phyloP scores from a whole-genome alignment of 1,140 invertebrate genomes.

The Asobara japonica region DNA sequence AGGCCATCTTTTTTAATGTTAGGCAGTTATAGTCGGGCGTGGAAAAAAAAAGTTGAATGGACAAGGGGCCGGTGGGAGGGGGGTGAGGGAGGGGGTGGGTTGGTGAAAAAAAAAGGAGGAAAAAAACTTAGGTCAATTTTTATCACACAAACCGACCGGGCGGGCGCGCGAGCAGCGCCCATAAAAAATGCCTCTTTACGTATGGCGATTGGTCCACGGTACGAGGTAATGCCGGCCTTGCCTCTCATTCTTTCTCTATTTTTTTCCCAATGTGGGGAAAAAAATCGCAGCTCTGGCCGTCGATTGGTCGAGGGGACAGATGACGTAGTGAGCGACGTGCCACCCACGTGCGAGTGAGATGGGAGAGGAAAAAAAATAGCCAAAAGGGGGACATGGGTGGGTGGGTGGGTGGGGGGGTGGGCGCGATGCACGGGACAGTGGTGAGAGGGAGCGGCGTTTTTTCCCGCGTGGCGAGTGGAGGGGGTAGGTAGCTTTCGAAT shows the following conservation, averaged over 20 bases:
- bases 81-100: no score
- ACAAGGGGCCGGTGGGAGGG: no score
- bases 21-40: constrained; percentile 65
- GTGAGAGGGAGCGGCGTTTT: constrained; percentile 20
- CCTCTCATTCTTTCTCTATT: constrained; percentile 29
- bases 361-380: constrained; percentile 22
- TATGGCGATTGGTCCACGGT: constrained; percentile 68
- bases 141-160: constrained; percentile 63
- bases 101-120: constrained; percentile 53
- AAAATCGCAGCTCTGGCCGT: constrained; percentile 64
- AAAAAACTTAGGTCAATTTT: constrained; percentile 67
- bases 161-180: constrained; percentile 62
- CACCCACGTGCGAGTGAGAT: constrained; percentile 38
- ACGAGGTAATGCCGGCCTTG: constrained; percentile 47
- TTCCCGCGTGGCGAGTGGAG: constrained; percentile 33
- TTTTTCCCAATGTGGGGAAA: constrained; percentile 60
- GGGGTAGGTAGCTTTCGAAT: constrained; percentile 51
- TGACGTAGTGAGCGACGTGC: constrained; percentile 68
- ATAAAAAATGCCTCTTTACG: constrained; percentile 69
- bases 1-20: constrained; percentile 68
- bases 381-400: neutral
- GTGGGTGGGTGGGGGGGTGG: constrained; percentile 16
- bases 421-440: constrained; percentile 28
- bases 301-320: constrained; percentile 68
- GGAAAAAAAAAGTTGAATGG: constrained; percentile 35